A percentile compares a stretch with the other conserved stretches of the same genome.
These are phyloP conservation scores for Sipha flava DNA, from an alignment of 1,140 invertebrate species.

Conservation along the genomic window DNA sequence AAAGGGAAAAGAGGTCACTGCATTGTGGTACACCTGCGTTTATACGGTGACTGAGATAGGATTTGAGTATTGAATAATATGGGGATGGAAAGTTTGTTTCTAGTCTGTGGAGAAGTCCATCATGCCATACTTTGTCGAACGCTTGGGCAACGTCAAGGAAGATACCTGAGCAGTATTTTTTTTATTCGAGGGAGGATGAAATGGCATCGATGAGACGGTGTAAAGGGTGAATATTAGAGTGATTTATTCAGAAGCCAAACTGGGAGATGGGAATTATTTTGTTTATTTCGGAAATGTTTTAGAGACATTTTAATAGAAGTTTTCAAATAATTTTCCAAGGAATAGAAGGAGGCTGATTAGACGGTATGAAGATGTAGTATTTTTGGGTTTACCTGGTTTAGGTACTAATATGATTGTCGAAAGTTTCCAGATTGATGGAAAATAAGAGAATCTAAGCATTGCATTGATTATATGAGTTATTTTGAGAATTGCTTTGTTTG, in stretches of 20 bases:
- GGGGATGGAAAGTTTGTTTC: background rate
- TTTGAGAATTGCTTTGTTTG: background rate
- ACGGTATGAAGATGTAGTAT: slow-evolving; percentile 37
- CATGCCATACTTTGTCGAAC: slow-evolving; percentile 43
- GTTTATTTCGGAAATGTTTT: slow-evolving; percentile 30
- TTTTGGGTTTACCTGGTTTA: slow-evolving; percentile 39
- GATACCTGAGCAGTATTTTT: too few species aligned
- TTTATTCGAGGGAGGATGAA: slow-evolving; percentile 38
- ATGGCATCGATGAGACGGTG: slow-evolving; percentile 33
- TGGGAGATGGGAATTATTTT: background rate
- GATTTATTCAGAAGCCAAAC: background rate
- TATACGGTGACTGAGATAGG: too few species aligned
- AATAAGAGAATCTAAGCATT: too few species aligned
- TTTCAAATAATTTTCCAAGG: slow-evolving; percentile 41
- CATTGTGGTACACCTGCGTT: too few species aligned
- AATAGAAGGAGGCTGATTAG: slow-evolving; percentile 40
- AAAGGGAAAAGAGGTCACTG: too few species aligned
- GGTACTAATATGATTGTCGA: too few species aligned
- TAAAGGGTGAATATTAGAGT: slow-evolving; percentile 31
- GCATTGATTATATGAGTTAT: background rate
- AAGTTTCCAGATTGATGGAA: too few species aligned
- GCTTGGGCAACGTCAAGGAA: too few species aligned
- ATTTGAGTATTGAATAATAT: too few species aligned
- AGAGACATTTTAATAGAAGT: too few species aligned
- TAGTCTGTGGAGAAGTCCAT: slow-evolving; percentile 42